Conservation (phyloP, 1,140 invertebrate genomes). For the Pogonognathellus flavescens region DNA sequence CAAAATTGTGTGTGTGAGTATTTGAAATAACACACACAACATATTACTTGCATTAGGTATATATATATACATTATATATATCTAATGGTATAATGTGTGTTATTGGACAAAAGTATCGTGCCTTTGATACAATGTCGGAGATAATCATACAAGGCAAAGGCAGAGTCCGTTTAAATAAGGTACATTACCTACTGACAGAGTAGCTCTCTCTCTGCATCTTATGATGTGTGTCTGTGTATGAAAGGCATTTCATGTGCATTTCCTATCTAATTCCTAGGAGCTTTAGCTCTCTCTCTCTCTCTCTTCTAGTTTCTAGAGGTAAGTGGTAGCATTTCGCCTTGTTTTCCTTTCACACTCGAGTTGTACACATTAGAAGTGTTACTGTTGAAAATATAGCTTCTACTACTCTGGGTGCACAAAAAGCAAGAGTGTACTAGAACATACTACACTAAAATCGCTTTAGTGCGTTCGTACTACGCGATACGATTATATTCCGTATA, state of each 20-base stretch:
- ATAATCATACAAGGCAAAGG: too few species aligned
- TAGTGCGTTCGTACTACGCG: too few species aligned
- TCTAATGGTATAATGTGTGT: neutral
- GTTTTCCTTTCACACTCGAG: neutral
- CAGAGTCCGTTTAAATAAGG: too few species aligned
- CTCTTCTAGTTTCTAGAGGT: neutral
- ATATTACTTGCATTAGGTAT: neutral
- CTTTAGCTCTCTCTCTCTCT: neutral
- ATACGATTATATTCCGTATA: too few species aligned
- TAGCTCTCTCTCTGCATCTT: too few species aligned
- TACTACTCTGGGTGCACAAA: too few species aligned
- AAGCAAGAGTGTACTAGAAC: too few species aligned
- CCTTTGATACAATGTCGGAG: too few species aligned
- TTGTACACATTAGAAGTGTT: neutral
- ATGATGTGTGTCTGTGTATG: neutral
- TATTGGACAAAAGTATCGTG: neutral
- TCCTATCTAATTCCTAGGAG: slow-evolving; percentile 23
- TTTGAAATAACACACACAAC: neutral
- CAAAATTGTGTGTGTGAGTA: neutral
- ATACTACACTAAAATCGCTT: too few species aligned
- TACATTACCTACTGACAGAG: too few species aligned
- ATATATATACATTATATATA: neutral
- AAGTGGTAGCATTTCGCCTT: slow-evolving; percentile 10
- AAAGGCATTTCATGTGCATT: slow-evolving; percentile 9
- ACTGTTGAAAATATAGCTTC: too few species aligned